Percentiles rank a stretch among this genome's conserved stretches.
These are phyloP conservation scores for Drosophila mimica DNA, from an alignment of 2,888 invertebrate genomes.

Conservation along the genomic window DNA sequence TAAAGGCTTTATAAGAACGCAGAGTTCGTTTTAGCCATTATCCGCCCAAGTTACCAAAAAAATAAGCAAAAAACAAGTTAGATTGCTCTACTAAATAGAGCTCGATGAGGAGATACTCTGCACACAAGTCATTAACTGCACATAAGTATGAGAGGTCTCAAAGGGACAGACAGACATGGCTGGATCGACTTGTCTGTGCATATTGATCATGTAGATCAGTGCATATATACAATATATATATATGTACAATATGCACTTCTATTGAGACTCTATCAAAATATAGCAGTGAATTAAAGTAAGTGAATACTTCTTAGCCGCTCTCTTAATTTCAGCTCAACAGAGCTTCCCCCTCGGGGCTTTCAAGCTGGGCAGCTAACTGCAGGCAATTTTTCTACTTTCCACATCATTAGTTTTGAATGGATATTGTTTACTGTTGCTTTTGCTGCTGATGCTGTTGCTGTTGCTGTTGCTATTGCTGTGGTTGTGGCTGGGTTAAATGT, in stretches of 20 bases:
- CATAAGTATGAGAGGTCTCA: not conserved
- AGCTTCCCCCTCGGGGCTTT: not conserved
- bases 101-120: not conserved
- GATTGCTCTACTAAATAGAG: not conserved
- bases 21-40: not conserved
- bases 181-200: not conserved
- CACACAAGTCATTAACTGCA: not conserved
- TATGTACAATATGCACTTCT: not conserved
- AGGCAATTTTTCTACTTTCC: conserved; percentile 78
- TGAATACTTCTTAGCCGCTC: conserved; percentile 16
- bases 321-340: conserved; percentile 27
- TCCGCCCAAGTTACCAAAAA: not conserved
- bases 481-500: conserved; percentile 57
- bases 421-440: conserved; percentile 55
- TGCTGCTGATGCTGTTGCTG: no score
- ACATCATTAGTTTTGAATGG: conserved; percentile 80
- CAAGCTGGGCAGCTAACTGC: conserved; percentile 55
- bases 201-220: not conserved
- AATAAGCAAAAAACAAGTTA: not conserved
- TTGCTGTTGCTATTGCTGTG: conserved; percentile 16
- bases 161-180: not conserved
- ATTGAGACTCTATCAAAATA: not conserved
- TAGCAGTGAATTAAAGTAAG: conserved; percentile 6
- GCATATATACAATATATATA: not conserved
- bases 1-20: not conserved